Evolutionary conservation across 2,888 invertebrate species (phyloP), one percentile per base, ranked within the genome.

Genomic region (Dilophus febrilis): DNA sequence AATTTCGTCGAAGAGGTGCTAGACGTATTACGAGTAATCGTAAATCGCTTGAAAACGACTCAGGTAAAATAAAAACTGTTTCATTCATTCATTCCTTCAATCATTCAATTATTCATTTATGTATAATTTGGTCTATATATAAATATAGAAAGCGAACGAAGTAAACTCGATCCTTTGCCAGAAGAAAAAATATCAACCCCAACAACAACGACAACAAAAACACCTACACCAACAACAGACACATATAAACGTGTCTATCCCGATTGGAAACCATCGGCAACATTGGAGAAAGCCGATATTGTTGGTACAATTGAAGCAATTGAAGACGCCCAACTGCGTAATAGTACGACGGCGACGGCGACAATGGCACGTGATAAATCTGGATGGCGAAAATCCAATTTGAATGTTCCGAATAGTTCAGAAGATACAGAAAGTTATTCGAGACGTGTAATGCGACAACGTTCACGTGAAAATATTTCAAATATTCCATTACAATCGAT

Each of bases 221-320:
- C 27, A 49, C 42, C 40, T 47, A 40, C 42, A 52, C 48, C 45
- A 34, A 37, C 11, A 40, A 30, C 14, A 54, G 63, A 52, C 52
- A 60, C 56, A 43, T 77, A 77, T 53, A 67, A 73, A 44, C 66
- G 76, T 41, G 74, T 74, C 19, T 76, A 77, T 53, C 72, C 75
- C 14, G 83, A 84, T 53, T 85, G 87, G 85, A 75, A 78, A 51
- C 85, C 86, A 22, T 76, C 79, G 29, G 71, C 70, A 48, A 71
- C 81, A 32, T 72, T 83, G 35, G 86, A 86, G 53, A 80, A 79
- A 58, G 75, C 77, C 4, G 87, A 86, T 60, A 81, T 87, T 28
- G 82, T 85, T 48, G 70, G 78, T 45, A 78, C 85, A 35, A 79
- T 88, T 69, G 85, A 87, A 64, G 77, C 84, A 29, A 83, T 88